phyloP scores from a whole-genome alignment of 1,140 invertebrate species.

The Galleria mellonella region DNA sequence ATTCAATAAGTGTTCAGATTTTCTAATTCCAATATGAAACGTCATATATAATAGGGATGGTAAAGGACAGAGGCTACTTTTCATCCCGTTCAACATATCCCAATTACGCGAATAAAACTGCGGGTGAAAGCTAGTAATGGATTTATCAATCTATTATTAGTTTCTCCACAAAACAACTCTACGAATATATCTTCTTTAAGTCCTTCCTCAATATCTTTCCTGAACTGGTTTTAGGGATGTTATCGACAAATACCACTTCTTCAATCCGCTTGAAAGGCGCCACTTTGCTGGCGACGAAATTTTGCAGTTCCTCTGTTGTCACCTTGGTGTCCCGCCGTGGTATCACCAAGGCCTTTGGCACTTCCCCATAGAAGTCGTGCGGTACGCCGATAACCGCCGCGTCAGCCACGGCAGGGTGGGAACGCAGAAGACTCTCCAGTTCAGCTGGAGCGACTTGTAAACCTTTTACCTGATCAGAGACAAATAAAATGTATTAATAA shows the following conservation, averaged over 20 bases:
- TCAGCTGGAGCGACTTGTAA: constrained; percentile 92
- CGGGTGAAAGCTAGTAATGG: too few relatives aligned
- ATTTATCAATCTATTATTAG: too few relatives aligned
- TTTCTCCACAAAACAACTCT: constrained; percentile 18
- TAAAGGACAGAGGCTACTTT: too few relatives aligned
- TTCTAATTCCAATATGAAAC: too few relatives aligned
- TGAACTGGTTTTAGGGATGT: constrained; percentile 83
- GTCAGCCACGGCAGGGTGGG: constrained; percentile 84
- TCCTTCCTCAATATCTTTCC: constrained; percentile 86
- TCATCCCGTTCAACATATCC: too few relatives aligned
- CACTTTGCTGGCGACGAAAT: constrained; percentile 79
- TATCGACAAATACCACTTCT: constrained; percentile 80
- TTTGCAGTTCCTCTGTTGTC: constrained; percentile 73
- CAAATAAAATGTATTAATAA: constrained; percentile 3
- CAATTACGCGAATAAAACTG: too few relatives aligned
- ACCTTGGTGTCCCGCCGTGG: constrained; percentile 58
- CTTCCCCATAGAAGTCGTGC: constrained; percentile 84
- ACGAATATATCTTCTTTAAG: constrained; percentile 72
- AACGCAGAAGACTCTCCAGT: constrained; percentile 86
- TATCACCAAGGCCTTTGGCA: constrained; percentile 84
- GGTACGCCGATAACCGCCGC: constrained; percentile 90
- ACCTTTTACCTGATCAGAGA: constrained; percentile 71
- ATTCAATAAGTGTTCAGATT: too few relatives aligned
- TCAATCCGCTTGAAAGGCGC: constrained; percentile 83
- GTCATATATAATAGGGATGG: too few relatives aligned